Conservation (phyloP, 1,140 invertebrate species). For the Heliconius congener region DNA sequence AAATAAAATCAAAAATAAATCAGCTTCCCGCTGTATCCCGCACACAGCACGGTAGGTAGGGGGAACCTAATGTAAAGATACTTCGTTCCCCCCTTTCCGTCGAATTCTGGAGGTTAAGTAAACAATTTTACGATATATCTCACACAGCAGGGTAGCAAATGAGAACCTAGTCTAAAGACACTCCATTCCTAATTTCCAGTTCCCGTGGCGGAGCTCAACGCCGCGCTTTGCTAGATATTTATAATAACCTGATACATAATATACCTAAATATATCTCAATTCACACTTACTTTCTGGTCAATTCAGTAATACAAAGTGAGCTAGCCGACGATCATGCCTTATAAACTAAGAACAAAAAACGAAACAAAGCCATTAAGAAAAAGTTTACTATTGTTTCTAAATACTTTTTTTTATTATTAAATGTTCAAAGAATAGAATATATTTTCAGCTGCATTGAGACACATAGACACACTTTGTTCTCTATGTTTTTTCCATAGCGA, state of each 20-base stretch:
- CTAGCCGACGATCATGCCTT: constrained; percentile 4
- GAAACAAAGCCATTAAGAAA: not conserved
- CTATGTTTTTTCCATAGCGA: no score
- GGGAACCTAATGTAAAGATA: not conserved
- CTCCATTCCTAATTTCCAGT: not conserved
- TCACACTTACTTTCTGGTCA: not conserved
- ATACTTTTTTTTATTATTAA: not conserved
- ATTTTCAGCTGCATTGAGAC: no score
- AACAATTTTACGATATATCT: no score
- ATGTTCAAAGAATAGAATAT: no score
- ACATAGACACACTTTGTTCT: no score
- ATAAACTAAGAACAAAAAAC: not conserved
- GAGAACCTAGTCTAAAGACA: not conserved
- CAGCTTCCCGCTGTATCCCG: no score
- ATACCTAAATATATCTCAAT: not conserved
- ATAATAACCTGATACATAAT: not conserved
- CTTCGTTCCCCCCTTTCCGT: no score
- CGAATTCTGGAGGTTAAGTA: no score
- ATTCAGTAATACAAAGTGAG: not conserved
- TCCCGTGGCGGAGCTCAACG: not conserved
- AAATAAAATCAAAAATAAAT: no score
- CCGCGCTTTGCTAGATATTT: no score
- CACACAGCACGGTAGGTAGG: not conserved
- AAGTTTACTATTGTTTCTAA: not conserved
- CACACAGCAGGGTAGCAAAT: no score